Percentiles rank a stretch among this genome's conserved stretches.
These are phyloP conservation scores for Trypoxylon attenuatum DNA, from an alignment of 2,888 invertebrate species.

Conservation along the genomic window DNA sequence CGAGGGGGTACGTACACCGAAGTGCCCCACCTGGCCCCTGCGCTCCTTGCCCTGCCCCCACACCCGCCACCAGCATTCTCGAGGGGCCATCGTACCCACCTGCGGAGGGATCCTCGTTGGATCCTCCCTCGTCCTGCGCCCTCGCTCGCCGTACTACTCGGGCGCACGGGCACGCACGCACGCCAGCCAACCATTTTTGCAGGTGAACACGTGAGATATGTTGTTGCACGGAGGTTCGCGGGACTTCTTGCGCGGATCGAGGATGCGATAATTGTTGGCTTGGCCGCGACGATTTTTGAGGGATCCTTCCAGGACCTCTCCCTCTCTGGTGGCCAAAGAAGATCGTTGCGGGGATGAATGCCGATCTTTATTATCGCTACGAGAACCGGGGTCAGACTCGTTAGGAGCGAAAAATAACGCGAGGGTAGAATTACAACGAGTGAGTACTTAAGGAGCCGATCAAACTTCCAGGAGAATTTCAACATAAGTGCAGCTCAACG, in stretches of 20 bases:
- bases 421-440: no score
- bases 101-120: no score
- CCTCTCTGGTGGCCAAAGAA: background rate
- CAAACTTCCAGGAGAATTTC: no score
- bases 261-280: background rate
- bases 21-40: slow-evolving; percentile 37
- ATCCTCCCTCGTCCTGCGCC: no score
- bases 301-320: background rate
- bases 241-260: slow-evolving; percentile 4
- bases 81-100: slow-evolving; percentile 56
- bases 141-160: no score
- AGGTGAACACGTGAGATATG: slow-evolving; percentile 47
- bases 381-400: background rate
- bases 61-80: slow-evolving; percentile 39
- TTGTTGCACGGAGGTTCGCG: slow-evolving; percentile 14
- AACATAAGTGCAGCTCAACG: slow-evolving; percentile 4
- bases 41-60: background rate
- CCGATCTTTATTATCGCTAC: background rate
- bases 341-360: no score
- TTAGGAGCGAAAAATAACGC: no score
- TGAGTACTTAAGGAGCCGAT: background rate
- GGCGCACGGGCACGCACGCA: slow-evolving; percentile 46
- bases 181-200: slow-evolving; percentile 53
- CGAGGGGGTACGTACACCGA: slow-evolving; percentile 15
- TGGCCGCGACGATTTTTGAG: slow-evolving; percentile 4